A percentile compares a stretch with the other conserved stretches of the same genome.
Conservation (phyloP, 2,797 vertebrate species). For the Morus bassanus region DNA sequence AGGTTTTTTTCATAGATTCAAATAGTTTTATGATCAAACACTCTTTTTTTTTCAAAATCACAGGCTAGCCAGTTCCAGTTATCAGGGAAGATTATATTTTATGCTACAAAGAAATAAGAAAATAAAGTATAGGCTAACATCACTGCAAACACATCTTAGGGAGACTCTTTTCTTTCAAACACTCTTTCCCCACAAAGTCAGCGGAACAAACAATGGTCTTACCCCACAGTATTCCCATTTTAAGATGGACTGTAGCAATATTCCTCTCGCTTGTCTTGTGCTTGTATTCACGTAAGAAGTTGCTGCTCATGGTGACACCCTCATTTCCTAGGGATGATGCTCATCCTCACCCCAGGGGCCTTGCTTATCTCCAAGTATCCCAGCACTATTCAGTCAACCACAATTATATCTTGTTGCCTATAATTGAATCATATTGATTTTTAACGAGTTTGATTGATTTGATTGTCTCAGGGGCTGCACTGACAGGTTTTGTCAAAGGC, state of each 20-base stretch:
- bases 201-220: neutral
- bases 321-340: neutral
- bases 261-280: neutral
- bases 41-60: neutral
- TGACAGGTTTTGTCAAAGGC: neutral
- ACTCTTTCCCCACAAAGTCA: neutral
- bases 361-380: neutral
- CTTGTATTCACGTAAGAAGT: neutral
- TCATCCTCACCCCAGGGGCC: neutral
- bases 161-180: neutral
- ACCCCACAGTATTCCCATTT: neutral
- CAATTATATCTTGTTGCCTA: neutral
- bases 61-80: neutral
- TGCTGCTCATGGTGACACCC: neutral
- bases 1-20: neutral
- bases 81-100: neutral
- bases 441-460: constrained; percentile 59
- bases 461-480: constrained; percentile 4
- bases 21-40: neutral
- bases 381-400: neutral
- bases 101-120: neutral
- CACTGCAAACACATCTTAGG: neutral
- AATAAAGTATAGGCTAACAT: neutral
- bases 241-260: neutral
- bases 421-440: constrained; percentile 57